A percentile compares a stretch with the other conserved stretches of the same genome.
Evolutionary conservation across 2,113 vertebrate species (phyloP).

Genomic region (Chamaea fasciata): DNA sequence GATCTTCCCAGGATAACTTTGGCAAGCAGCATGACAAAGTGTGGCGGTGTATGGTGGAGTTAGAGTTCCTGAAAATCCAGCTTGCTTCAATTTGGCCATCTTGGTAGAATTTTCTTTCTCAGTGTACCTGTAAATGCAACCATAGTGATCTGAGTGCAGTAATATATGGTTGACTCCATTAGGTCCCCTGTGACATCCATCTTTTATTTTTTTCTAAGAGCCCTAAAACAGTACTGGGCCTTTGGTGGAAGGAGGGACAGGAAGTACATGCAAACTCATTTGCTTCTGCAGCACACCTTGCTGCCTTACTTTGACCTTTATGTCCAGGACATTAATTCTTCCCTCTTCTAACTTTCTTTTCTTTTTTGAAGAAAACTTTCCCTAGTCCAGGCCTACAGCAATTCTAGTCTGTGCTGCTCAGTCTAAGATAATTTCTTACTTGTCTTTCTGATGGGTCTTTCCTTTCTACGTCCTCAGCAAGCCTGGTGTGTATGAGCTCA

Average conservation of each 20-base stretch:
- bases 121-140: background rate
- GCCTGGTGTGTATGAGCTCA: conserved; percentile 86
- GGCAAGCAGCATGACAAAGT: background rate
- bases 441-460: background rate
- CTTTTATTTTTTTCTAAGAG: background rate
- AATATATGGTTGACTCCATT: background rate
- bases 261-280: background rate
- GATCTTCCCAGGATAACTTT: background rate
- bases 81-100: background rate
- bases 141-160: background rate
- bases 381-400: background rate
- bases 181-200: background rate
- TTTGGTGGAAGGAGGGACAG: background rate
- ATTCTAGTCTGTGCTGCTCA: background rate
- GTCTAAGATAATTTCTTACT: background rate
- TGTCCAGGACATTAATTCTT: background rate
- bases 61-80: background rate
- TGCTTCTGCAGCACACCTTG: background rate
- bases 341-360: background rate
- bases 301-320: background rate
- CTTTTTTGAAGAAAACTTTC: background rate
- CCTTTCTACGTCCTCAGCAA: conserved; percentile 66
- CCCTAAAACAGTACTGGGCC: background rate
- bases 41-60: background rate
- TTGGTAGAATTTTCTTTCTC: background rate